A percentile compares a stretch with the other conserved stretches of the same genome.
phyloP scores from a whole-genome alignment of 2,113 vertebrate species.

The Proteles cristata region DNA sequence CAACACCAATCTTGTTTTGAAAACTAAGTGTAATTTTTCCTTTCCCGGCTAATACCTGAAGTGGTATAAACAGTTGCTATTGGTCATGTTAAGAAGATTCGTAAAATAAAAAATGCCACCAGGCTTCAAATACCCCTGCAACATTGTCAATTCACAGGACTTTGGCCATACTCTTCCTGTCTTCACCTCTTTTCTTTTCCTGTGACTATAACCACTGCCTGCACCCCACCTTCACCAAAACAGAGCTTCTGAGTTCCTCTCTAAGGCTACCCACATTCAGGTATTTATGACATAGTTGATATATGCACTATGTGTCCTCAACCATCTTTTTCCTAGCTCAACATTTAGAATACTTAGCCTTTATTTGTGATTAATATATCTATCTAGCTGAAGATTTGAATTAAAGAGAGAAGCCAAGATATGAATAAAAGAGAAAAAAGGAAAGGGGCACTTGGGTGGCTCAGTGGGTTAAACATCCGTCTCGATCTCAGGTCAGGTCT shows the following conservation, averaged over 20 bases:
- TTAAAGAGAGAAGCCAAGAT: neutral
- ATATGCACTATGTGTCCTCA: neutral
- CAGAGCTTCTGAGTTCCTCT: neutral
- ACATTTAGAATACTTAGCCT: neutral
- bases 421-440: neutral
- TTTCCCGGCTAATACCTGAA: neutral
- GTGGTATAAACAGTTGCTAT: neutral
- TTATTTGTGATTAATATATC: neutral
- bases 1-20: neutral
- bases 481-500: no score
- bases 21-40: neutral
- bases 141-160: neutral
- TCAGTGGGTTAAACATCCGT: no score
- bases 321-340: neutral
- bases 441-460: neutral
- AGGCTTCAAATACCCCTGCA: neutral
- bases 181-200: neutral
- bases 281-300: neutral
- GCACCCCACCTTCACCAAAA: neutral
- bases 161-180: neutral
- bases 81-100: neutral
- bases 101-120: neutral
- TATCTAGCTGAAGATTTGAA: neutral
- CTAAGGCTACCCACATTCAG: neutral
- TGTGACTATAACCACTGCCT: neutral